phyloP scores from a whole-genome alignment of 2,888 invertebrate genomes.

The Brenthis ino region DNA sequence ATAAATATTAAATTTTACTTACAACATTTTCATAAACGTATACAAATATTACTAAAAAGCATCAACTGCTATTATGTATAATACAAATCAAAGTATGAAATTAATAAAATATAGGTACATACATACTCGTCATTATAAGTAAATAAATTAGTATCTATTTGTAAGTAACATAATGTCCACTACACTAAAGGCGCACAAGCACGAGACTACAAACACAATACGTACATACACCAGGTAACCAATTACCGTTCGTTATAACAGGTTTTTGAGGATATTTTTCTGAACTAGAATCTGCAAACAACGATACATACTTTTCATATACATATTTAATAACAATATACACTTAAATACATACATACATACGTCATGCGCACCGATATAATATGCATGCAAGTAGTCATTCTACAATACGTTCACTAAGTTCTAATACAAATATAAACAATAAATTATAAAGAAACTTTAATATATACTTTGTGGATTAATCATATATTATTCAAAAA shows the following conservation, averaged over 20 bases:
- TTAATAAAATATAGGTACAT: too few species aligned
- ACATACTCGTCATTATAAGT: too few species aligned
- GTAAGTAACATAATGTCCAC: neutral
- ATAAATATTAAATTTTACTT: too few species aligned
- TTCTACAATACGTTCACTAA: neutral
- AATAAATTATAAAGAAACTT: too few species aligned
- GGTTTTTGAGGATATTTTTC: slow-evolving; percentile 55
- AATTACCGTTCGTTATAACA: slow-evolving; percentile 49
- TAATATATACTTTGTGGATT: too few species aligned
- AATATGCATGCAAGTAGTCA: neutral
- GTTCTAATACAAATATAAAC: too few species aligned
- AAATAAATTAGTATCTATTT: too few species aligned
- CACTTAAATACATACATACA: slow-evolving; percentile 8
- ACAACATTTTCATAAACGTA: too few species aligned
- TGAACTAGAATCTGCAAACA: slow-evolving; percentile 56
- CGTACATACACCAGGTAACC: slow-evolving; percentile 8
- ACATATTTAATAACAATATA: neutral
- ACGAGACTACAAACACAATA: neutral
- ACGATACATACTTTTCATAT: slow-evolving; percentile 2
- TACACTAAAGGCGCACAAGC: neutral
- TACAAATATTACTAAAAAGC: too few species aligned
- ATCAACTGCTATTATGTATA: too few species aligned
- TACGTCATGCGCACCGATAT: slow-evolving; percentile 9
- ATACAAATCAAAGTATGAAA: too few species aligned
- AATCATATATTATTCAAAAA: too few species aligned